Percentiles rank a stretch among this genome's conserved stretches.
These are phyloP conservation scores for Cettia cetti DNA, from an alignment of 2,113 vertebrate genomes.

Conservation along the genomic window DNA sequence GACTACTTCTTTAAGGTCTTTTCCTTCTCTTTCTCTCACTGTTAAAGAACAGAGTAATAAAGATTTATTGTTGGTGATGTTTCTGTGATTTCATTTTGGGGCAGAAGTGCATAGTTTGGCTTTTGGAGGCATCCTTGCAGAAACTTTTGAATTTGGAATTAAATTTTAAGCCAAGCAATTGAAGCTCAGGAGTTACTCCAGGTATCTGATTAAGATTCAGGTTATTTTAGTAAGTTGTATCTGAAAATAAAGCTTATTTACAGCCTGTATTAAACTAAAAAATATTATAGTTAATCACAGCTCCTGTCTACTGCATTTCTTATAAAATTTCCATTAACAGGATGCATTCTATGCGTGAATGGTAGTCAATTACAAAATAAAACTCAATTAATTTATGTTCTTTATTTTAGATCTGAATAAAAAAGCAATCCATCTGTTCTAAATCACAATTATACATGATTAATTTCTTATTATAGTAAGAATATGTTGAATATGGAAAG, in stretches of 20 bases:
- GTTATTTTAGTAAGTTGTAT: not conserved
- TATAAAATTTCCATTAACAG: not conserved
- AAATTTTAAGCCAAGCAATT: not conserved
- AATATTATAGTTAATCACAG: not conserved
- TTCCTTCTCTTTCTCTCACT: not conserved
- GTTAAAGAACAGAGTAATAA: not conserved
- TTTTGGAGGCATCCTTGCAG: not conserved
- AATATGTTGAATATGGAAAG: not conserved
- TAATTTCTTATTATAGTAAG: not conserved
- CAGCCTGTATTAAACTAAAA: not conserved
- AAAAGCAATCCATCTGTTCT: not conserved
- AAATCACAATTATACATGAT: not conserved
- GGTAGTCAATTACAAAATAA: not conserved
- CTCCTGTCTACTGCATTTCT: not conserved
- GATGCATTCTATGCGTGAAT: not conserved
- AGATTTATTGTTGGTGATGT: not conserved
- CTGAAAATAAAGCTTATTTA: not conserved
- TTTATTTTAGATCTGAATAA: conserved; percentile 5
- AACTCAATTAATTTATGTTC: not conserved
- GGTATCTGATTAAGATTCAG: not conserved
- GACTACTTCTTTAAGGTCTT: not conserved
- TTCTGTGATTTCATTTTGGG: not conserved
- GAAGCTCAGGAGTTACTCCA: not conserved
- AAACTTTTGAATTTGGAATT: not conserved
- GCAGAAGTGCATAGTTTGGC: not conserved